These are phyloP conservation scores for Orius insidiosus DNA, from an alignment of 1,140 invertebrate genomes.

Conservation along the genomic window DNA sequence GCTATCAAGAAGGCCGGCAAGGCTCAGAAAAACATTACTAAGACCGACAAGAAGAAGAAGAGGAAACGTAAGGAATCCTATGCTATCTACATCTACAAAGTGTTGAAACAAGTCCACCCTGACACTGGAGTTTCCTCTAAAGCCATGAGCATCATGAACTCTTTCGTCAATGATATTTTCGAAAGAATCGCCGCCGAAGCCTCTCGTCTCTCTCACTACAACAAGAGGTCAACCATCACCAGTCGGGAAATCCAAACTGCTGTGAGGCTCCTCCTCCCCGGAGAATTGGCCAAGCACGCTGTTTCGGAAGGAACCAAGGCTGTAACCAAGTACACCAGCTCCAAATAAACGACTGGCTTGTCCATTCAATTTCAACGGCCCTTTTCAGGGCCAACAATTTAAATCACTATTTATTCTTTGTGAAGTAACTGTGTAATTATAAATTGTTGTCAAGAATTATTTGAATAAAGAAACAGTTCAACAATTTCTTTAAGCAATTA, in stretches of 20 bases:
- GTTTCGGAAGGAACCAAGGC: conserved; percentile 23
- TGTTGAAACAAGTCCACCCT: conserved; percentile 49
- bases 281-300: conserved; percentile 31
- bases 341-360: conserved; percentile 25
- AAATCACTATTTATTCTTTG: too few relatives aligned
- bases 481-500: too few relatives aligned
- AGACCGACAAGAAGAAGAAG: conserved; percentile 33
- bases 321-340: conserved; percentile 25
- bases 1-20: conserved; percentile 36
- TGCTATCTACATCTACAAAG: conserved; percentile 51
- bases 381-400: conserved; percentile 24
- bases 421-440: too few relatives aligned
- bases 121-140: conserved; percentile 29
- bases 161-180: conserved; percentile 34
- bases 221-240: conserved; percentile 43
- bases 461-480: too few relatives aligned
- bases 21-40: conserved; percentile 34
- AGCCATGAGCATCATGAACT: conserved; percentile 36
- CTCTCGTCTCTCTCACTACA: conserved; percentile 49
- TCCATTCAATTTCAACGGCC: conserved; percentile 20
- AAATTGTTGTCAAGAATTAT: too few relatives aligned
- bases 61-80: conserved; percentile 44
- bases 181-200: conserved; percentile 44
- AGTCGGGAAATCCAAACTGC: conserved; percentile 28
- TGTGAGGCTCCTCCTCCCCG: conserved; percentile 34